These are phyloP conservation scores for Oryzias celebensis DNA, from an alignment of 2,113 vertebrate genomes.

Conservation along the genomic window DNA sequence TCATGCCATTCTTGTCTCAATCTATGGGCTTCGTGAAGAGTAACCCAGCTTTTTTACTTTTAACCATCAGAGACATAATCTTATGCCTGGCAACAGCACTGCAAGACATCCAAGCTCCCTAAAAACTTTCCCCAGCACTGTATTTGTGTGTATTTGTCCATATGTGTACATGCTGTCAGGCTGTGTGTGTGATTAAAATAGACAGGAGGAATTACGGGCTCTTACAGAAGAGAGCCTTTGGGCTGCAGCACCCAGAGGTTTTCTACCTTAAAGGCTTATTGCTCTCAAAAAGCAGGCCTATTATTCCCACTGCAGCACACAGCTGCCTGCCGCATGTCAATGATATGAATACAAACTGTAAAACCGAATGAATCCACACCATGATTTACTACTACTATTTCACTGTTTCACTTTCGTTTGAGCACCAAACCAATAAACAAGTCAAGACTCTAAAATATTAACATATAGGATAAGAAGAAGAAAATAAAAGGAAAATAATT, in stretches of 20 bases:
- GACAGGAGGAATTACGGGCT: conserved; percentile 73
- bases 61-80: no score
- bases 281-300: conserved; percentile 53
- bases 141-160: conserved; percentile 9
- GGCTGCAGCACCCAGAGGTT: conserved; percentile 54
- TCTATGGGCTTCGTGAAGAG: no score
- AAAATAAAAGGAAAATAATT: no score
- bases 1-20: no score
- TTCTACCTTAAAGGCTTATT: conserved; percentile 59
- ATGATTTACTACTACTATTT: conserved; percentile 32
- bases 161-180: conserved; percentile 45
- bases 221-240: conserved; percentile 67
- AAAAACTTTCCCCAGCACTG: neutral
- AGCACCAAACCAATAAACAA: no score
- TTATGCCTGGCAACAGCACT: neutral
- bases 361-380: conserved; percentile 35
- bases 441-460: no score
- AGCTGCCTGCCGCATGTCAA: conserved; percentile 45
- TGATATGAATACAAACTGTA: conserved; percentile 46
- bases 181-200: conserved; percentile 62
- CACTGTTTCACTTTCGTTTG: conserved; percentile 27
- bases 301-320: conserved; percentile 56
- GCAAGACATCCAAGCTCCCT: neutral
- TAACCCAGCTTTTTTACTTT: no score
- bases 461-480: no score